Percentiles rank a stretch among this genome's conserved stretches.
phyloP scores from a whole-genome alignment of 2,888 invertebrate species.

The Eristalinus aeneus region DNA sequence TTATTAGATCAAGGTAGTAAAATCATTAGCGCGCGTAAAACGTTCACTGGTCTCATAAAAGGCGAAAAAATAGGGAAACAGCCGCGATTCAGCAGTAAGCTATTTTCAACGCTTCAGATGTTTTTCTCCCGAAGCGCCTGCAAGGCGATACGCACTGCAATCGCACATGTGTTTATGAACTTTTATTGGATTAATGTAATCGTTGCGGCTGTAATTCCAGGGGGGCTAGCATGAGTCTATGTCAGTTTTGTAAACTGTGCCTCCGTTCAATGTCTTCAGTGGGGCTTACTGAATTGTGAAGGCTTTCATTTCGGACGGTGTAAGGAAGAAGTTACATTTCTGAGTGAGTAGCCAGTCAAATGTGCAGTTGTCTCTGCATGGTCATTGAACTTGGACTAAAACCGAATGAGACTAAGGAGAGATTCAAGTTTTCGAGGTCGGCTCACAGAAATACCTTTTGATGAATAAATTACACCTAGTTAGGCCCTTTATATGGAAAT shows the following conservation, averaged over 20 bases:
- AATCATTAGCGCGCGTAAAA: constrained; percentile 45
- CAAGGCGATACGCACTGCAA: constrained; percentile 5
- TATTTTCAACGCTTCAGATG: constrained; percentile 54
- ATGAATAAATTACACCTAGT: too few species aligned
- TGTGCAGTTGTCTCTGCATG: neutral
- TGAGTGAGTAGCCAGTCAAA: neutral
- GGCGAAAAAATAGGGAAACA: neutral
- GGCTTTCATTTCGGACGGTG: neutral
- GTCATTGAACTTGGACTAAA: neutral
- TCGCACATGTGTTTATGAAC: constrained; percentile 1
- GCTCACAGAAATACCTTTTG: neutral
- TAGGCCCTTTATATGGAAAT: too few species aligned
- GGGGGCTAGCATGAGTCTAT: constrained; percentile 16
- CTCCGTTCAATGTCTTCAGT: neutral
- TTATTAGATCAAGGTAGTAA: constrained; percentile 35
- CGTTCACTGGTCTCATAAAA: constrained; percentile 38
- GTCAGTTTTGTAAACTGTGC: neutral
- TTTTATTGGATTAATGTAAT: constrained; percentile 51
- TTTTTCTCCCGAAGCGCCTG: neutral
- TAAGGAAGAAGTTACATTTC: constrained; percentile 10
- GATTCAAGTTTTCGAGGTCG: neutral
- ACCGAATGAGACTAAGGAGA: neutral
- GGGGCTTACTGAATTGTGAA: constrained; percentile 14
- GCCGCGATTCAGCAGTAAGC: constrained; percentile 19
- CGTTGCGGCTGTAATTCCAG: constrained; percentile 43